phyloP scores from a whole-genome alignment of 2,113 vertebrate species.

The Prietella phreatophila region DNA sequence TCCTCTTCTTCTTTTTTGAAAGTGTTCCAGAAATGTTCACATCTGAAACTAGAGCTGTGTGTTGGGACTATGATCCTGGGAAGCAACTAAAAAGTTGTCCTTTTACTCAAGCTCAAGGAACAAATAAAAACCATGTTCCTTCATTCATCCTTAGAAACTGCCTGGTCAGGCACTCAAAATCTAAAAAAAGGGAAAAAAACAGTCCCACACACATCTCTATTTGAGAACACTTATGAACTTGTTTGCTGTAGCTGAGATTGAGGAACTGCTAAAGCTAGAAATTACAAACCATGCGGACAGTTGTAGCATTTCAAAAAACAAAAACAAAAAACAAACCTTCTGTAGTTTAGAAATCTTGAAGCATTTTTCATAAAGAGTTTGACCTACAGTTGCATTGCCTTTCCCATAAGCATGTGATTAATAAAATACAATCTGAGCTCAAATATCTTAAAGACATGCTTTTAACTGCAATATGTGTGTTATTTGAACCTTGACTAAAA shows the following conservation, averaged over 20 bases:
- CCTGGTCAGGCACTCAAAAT: neutral
- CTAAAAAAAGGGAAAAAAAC: neutral
- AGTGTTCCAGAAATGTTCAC: neutral
- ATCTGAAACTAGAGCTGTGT: neutral
- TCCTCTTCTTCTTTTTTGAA: neutral
- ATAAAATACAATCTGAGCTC: neutral
- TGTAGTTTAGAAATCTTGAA: conserved; percentile 25
- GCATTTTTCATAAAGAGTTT: conserved; percentile 39
- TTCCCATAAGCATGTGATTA: neutral
- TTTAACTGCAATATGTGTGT: conserved; percentile 30
- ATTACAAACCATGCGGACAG: neutral
- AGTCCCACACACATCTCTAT: neutral
- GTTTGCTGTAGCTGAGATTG: neutral
- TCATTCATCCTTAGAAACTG: neutral
- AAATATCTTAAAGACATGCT: conserved; percentile 26
- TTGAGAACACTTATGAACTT: neutral
- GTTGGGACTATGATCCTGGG: neutral
- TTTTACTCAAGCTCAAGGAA: neutral
- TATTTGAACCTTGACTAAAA: conserved; percentile 10
- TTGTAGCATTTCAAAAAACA: neutral
- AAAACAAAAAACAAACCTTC: no score
- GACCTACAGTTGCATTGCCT: neutral
- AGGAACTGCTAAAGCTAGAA: neutral
- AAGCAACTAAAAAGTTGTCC: neutral
- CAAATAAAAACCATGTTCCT: neutral